phyloP scores from a whole-genome alignment of 2,797 vertebrate species.

The Eulemur coronatus region DNA sequence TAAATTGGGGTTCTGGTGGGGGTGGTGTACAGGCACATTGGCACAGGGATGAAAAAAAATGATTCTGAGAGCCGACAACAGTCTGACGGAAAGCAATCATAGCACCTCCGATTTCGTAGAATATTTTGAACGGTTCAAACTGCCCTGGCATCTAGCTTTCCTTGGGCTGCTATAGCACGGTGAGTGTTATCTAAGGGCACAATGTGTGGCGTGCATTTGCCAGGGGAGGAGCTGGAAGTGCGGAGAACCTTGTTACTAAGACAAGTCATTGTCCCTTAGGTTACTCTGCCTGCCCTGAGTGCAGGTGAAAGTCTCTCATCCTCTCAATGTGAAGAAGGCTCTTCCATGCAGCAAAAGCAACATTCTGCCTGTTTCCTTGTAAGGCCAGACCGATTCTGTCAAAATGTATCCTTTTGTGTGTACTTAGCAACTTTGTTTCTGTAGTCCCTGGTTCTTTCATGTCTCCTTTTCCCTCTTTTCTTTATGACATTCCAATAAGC shows the following conservation, averaged over 20 bases:
- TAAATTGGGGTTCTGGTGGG: neutral
- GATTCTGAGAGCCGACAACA: neutral
- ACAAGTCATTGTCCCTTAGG: neutral
- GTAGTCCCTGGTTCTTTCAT: neutral
- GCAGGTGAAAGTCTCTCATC: neutral
- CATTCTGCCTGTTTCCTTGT: too few species aligned
- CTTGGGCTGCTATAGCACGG: neutral
- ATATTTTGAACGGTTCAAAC: neutral
- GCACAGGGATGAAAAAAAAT: neutral
- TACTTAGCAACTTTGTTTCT: neutral
- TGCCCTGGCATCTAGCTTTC: neutral
- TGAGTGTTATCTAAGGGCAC: neutral
- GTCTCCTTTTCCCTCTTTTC: neutral
- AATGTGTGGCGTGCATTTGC: accelerated
- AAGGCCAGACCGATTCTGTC: neutral
- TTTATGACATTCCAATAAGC: neutral
- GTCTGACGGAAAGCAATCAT: neutral
- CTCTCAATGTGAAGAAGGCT: neutral
- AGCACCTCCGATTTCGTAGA: accelerated
- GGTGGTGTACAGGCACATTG: accelerated
- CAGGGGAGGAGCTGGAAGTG: neutral
- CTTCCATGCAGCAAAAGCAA: neutral
- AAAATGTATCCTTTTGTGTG: neutral
- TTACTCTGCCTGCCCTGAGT: neutral
- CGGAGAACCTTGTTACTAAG: neutral